Evolutionary conservation across 2,888 invertebrate genomes (phyloP).

Genomic region (Harmothoe impar): DNA sequence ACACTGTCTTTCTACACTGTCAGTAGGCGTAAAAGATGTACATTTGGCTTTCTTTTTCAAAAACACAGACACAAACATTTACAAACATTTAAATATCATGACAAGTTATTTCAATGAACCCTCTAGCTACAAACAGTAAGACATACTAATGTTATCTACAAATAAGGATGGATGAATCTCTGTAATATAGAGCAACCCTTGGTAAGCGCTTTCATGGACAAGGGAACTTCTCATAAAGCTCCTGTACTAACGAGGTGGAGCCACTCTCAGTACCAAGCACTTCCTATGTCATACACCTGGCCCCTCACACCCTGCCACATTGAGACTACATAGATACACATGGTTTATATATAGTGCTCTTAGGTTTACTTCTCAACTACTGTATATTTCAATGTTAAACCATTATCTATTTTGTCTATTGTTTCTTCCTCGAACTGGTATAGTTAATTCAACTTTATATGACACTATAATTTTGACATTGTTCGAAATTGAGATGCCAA

Average conservation of each 20-base stretch:
- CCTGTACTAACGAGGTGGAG: background rate
- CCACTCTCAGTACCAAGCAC: background rate
- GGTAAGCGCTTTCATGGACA: background rate
- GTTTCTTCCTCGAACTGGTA: too few relatives aligned
- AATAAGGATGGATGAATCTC: background rate
- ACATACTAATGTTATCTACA: background rate
- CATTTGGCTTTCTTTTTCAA: too few relatives aligned
- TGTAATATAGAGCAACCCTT: background rate
- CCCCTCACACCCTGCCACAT: background rate
- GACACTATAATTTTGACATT: too few relatives aligned
- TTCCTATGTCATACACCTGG: background rate
- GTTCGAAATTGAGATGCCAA: too few relatives aligned
- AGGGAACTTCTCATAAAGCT: background rate
- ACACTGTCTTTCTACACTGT: background rate
- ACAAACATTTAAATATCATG: background rate
- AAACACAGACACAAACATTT: background rate
- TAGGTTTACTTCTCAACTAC: too few relatives aligned
- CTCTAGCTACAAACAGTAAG: too few relatives aligned
- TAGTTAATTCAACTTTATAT: too few relatives aligned
- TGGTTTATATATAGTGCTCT: too few relatives aligned
- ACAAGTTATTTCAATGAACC: too few relatives aligned
- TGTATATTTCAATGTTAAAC: too few relatives aligned
- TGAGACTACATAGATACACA: background rate
- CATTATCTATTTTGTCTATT: too few relatives aligned
- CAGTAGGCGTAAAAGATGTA: background rate